Conservation (phyloP, 2,888 invertebrate genomes). For the Agrochola circellaris region DNA sequence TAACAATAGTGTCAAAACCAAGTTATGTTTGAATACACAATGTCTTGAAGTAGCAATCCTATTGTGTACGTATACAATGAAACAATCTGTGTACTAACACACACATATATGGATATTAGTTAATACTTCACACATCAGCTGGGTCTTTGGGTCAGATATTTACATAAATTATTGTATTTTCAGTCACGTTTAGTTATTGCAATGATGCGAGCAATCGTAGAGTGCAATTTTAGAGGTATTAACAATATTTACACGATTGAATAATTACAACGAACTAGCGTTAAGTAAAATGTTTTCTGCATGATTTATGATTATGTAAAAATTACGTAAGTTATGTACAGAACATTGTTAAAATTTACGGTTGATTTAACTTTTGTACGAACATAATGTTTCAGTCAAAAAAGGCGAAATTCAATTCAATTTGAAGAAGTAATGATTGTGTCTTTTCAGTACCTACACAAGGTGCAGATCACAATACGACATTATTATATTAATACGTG, state of each 20-base stretch:
- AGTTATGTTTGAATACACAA: constrained; percentile 35
- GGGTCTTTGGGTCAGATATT: constrained; percentile 70
- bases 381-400: neutral
- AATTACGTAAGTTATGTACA: constrained; percentile 7
- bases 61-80: constrained; percentile 49
- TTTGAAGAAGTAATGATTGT: neutral
- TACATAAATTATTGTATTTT: constrained; percentile 59
- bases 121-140: constrained; percentile 51
- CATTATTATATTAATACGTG: too few relatives aligned
- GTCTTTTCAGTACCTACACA: too few relatives aligned
- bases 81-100: constrained; percentile 17
- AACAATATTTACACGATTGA: constrained; percentile 43
- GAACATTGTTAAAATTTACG: neutral
- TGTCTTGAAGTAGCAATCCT: constrained; percentile 57
- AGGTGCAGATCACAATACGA: too few relatives aligned
- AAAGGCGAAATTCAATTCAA: neutral
- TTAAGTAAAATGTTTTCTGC: neutral
- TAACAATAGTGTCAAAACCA: constrained; percentile 40
- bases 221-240: constrained; percentile 43
- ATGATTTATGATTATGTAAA: constrained; percentile 9
- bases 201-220: constrained; percentile 24
- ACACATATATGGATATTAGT: constrained; percentile 32
- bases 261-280: constrained; percentile 2
- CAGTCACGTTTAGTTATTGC: constrained; percentile 49
- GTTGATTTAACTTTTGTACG: constrained; percentile 11